Evolutionary conservation across 2,888 invertebrate genomes (phyloP).

Genomic region (Orchestes rusci): DNA sequence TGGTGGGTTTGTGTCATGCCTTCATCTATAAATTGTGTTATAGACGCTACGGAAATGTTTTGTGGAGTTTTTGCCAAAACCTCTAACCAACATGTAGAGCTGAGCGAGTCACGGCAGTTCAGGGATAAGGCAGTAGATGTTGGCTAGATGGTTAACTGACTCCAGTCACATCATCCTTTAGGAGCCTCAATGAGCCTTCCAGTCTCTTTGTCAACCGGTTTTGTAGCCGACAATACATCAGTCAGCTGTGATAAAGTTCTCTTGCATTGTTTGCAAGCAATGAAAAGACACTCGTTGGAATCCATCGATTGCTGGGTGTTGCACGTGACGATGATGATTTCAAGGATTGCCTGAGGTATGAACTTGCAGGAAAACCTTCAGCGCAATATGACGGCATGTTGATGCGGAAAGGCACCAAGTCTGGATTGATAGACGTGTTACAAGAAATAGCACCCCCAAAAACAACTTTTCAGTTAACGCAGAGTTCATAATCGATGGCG

Average conservation of each 20-base stretch:
- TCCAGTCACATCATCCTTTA: background rate
- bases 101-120: too few species aligned
- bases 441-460: background rate
- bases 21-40: too few species aligned
- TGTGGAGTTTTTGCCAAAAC: too few species aligned
- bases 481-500: background rate
- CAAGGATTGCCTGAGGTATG: background rate
- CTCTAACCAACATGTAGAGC: too few species aligned
- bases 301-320: background rate
- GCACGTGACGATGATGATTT: background rate
- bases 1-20: too few species aligned
- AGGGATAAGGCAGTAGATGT: too few species aligned
- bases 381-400: background rate
- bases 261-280: background rate
- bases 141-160: background rate
- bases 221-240: slow-evolving; percentile 4
- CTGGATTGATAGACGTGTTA: background rate
- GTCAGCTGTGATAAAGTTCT: background rate
- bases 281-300: background rate
- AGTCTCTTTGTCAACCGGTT: background rate
- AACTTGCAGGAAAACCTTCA: background rate
- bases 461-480: background rate
- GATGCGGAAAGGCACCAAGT: background rate
- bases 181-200: background rate
- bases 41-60: too few species aligned